A percentile compares a stretch with the other conserved stretches of the same genome.
phyloP scores from a whole-genome alignment of 2,888 invertebrate species.

The Epinotia ramella region DNA sequence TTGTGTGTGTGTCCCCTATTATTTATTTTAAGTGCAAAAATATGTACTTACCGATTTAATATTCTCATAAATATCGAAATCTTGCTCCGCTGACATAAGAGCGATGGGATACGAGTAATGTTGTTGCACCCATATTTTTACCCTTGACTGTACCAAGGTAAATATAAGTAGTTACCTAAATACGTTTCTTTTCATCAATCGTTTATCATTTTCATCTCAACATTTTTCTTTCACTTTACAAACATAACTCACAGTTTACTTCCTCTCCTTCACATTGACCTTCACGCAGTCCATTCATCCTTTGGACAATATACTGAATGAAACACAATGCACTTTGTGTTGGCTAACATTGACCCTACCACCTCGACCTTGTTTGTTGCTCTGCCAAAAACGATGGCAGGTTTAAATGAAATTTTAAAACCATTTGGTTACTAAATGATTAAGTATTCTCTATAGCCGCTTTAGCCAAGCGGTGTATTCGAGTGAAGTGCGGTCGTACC shows the following conservation, averaged over 20 bases:
- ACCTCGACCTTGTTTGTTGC: not conserved
- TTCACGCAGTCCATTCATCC: not conserved
- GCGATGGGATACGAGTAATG: no score
- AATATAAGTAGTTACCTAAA: no score
- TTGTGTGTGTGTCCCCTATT: no score
- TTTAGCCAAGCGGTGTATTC: not conserved
- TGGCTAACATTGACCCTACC: not conserved
- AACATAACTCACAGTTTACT: not conserved
- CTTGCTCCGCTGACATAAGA: no score
- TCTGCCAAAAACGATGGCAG: not conserved
- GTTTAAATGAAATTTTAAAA: not conserved
- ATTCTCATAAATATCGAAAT: no score
- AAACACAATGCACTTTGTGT: slow-evolving; percentile 5
- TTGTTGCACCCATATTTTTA: no score
- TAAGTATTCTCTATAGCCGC: not conserved
- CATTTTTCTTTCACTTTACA: not conserved
- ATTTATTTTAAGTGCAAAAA: no score
- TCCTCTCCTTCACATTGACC: not conserved
- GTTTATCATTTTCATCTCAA: not conserved
- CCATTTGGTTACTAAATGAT: not conserved
- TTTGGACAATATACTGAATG: not conserved
- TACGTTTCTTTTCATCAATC: not conserved
- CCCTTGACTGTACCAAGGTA: no score
- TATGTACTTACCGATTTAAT: no score
- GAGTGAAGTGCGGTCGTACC: not conserved